Percentiles rank a stretch among this genome's conserved stretches.
These are phyloP conservation scores for Tenthredo notha DNA, from an alignment of 2,888 invertebrate genomes.

Conservation along the genomic window DNA sequence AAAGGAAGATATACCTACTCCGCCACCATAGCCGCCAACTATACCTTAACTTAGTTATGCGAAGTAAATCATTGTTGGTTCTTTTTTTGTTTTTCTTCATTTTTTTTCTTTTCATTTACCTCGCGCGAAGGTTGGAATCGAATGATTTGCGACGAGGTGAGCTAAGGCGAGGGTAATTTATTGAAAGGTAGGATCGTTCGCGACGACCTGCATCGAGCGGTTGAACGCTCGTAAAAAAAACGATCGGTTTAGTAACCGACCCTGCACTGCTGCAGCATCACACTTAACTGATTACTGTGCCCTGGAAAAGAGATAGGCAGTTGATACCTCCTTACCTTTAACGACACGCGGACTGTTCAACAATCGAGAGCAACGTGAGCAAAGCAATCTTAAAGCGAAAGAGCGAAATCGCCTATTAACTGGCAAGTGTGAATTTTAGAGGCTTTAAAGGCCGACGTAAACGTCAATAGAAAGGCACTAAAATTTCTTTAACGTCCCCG, in stretches of 20 bases:
- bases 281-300: constrained; percentile 48
- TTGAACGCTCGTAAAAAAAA: constrained; percentile 45
- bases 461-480: constrained; percentile 35
- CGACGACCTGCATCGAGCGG: constrained; percentile 11
- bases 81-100: not conserved
- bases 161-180: constrained; percentile 49
- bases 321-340: constrained; percentile 48
- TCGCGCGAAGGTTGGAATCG: constrained; percentile 28
- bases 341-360: constrained; percentile 33
- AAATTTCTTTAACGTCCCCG: constrained; percentile 11
- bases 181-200: constrained; percentile 41
- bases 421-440: constrained; percentile 47
- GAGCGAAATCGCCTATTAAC: constrained; percentile 46
- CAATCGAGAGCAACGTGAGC: constrained; percentile 37
- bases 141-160: constrained; percentile 35
- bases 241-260: constrained; percentile 41
- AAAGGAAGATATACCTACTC: constrained; percentile 6
- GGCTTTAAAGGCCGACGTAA: constrained; percentile 36
- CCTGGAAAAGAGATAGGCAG: constrained; percentile 39
- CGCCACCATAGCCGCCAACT: not conserved
- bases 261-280: constrained; percentile 23
- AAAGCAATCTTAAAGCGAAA: constrained; percentile 31
- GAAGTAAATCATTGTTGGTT: constrained; percentile 33
- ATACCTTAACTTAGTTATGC: constrained; percentile 27
- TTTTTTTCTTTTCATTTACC: not conserved